Conservation (phyloP, 92 coral and sea anemone species). For the Actinernus sp. region DNA sequence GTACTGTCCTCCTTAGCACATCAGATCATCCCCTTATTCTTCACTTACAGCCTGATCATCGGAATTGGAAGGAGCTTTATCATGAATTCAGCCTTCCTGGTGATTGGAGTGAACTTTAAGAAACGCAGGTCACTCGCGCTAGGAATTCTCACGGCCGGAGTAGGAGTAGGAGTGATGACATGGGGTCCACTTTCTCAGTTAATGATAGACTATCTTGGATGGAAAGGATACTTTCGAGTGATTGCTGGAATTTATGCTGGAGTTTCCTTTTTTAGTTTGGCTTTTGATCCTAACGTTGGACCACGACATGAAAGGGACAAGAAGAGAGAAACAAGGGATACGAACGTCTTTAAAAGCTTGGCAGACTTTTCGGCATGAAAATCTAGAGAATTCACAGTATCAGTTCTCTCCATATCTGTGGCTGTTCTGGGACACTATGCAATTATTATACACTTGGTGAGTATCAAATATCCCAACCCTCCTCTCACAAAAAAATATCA, state of each 20-base stretch:
- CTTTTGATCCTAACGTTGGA: constrained; percentile 45
- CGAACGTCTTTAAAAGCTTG: neutral
- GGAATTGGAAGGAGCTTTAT: constrained; percentile 10
- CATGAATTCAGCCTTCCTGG: neutral
- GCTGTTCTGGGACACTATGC: neutral
- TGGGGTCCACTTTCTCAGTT: constrained; percentile 39
- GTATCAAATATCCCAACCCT: too few relatives aligned
- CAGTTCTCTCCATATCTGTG: neutral
- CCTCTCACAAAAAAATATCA: too few relatives aligned
- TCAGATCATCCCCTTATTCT: constrained; percentile 1
- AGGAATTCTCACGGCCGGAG: constrained; percentile 29
- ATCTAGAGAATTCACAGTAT: neutral
- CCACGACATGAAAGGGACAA: too few relatives aligned
- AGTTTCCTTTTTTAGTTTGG: constrained; percentile 14
- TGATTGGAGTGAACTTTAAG: constrained; percentile 8
- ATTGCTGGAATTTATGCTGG: constrained; percentile 19
- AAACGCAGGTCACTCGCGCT: constrained; percentile 29
- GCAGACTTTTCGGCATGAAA: neutral
- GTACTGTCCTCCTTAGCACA: constrained; percentile 10
- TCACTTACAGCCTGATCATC: constrained; percentile 12
- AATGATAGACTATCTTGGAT: constrained; percentile 27
- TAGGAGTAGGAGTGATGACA: constrained; percentile 48
- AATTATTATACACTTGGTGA: constrained; percentile 3
- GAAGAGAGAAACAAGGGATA: too few relatives aligned
- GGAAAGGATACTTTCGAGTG: constrained; percentile 41